Evolutionary conservation across 2,113 vertebrate genomes (phyloP).

Genomic region (Tetrax tetrax): DNA sequence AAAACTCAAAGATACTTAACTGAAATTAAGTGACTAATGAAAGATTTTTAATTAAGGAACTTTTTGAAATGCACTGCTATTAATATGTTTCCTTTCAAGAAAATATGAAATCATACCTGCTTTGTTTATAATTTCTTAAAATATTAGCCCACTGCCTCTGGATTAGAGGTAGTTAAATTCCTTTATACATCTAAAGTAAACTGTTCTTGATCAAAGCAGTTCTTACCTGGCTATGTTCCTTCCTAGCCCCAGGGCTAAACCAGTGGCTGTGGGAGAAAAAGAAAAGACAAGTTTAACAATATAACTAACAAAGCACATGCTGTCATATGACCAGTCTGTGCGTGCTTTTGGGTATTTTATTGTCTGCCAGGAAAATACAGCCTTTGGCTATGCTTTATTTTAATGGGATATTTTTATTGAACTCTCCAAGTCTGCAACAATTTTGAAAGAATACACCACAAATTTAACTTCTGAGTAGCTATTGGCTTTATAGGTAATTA

Average conservation of each 20-base stretch:
- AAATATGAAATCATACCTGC: not conserved
- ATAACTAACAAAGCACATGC: slow-evolving; percentile 33
- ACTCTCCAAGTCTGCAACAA: slow-evolving; percentile 63
- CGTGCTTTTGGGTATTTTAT: slow-evolving; percentile 55
- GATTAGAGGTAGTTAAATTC: slow-evolving; percentile 32
- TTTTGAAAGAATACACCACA: slow-evolving; percentile 71
- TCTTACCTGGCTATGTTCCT: slow-evolving; percentile 93
- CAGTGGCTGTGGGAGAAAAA: slow-evolving; percentile 84
- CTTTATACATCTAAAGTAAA: slow-evolving; percentile 14
- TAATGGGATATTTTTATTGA: slow-evolving; percentile 76
- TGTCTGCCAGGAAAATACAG: slow-evolving; percentile 61
- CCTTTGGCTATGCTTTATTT: slow-evolving; percentile 72
- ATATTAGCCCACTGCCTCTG: not conserved
- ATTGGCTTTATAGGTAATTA: slow-evolving; percentile 72
- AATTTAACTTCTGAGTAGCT: slow-evolving; percentile 68
- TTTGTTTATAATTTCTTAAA: slow-evolving; percentile 5
- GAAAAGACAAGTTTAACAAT: slow-evolving; percentile 67
- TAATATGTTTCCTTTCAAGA: not conserved
- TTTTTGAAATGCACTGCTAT: not conserved
- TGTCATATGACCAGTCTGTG: slow-evolving; percentile 43
- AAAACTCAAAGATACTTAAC: not conserved
- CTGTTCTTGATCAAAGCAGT: slow-evolving; percentile 36
- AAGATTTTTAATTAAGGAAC: not conserved
- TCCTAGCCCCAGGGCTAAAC: slow-evolving; percentile 89
- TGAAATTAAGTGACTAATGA: not conserved